Evolutionary conservation across 1,140 invertebrate genomes (phyloP), one percentile per base, ranked within the genome.

Genomic region (Drepana arcuata): DNA sequence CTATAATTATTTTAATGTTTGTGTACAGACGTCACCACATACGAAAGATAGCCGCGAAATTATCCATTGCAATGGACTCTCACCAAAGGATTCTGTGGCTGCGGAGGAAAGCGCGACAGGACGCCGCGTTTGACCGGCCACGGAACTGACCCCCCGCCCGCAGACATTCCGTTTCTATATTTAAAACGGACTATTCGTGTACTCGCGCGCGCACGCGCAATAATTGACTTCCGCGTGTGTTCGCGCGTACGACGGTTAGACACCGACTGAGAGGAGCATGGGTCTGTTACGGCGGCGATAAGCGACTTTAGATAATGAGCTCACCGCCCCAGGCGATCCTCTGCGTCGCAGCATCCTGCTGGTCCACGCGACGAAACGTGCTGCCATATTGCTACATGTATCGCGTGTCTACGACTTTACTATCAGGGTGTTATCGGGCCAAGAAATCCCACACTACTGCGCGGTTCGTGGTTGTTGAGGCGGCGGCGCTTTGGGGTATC

Each of bases 71-170:
- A 75, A 61, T 45, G 23, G 48, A 58, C 47, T 64, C 69, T 79
- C 70, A 78, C 74, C 74, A 61, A 68, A 72, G 74, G 74, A 63
- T 83, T 77, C 13, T 71, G 74, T 39, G 78, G 70, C 11, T 82
- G 57, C 16, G 69, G 66, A 42, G 67, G 48, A 50, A 58, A 84
- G 47, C 84, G 86, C 32, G 86, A 86, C 51, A 88, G 87, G 62
- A 87, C 85, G 48, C 89, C 86, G 45, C 86, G 88, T 52, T 86
- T 84, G 41, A 91, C 85, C 30, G 89, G 88, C 90, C 90, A 91
- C 61, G 90, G 90, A 56, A 86, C 88, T 46, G 86, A 79, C 47
- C 84, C 78, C 59, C 86, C 88, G 47, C 85, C 71, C 57, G 73
- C 58, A 55, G 72, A 77, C 75, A 80, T 82, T 77, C 73, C 68